phyloP scores from a whole-genome alignment of 2,888 invertebrate genomes.

The Ennomos erosarius region DNA sequence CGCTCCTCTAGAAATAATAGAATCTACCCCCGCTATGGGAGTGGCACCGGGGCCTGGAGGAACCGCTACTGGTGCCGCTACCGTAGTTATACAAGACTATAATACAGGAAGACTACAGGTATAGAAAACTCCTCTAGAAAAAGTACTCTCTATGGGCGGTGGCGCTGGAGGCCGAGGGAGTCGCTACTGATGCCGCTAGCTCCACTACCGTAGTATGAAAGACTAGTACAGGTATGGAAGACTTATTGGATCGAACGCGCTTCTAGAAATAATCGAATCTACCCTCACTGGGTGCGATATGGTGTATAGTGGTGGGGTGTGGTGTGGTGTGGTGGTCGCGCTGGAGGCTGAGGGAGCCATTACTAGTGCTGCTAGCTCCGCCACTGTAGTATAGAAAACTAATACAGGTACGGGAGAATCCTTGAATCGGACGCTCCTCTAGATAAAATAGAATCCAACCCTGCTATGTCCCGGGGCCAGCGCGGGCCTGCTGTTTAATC shows the following conservation, averaged over 20 bases:
- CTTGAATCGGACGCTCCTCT: too few relatives aligned
- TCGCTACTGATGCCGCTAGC: conserved; percentile 82
- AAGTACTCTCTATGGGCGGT: conserved; percentile 46
- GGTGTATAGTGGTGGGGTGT: too few relatives aligned
- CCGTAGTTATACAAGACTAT: conserved; percentile 49
- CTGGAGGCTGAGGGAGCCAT: conserved; percentile 69
- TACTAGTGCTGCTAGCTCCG: conserved; percentile 83
- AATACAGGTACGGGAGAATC: too few relatives aligned
- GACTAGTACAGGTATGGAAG: too few relatives aligned
- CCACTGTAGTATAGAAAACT: conserved; percentile 58
- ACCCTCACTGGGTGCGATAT: conserved; percentile 24
- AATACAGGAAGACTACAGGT: too few relatives aligned
- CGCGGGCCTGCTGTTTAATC: too few relatives aligned
- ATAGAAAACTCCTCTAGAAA: conserved; percentile 63
- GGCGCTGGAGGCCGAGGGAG: conserved; percentile 65
- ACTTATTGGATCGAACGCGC: conserved; percentile 70
- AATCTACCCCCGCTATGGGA: too few relatives aligned
- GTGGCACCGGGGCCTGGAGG: too few relatives aligned
- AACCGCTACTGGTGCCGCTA: conserved; percentile 80
- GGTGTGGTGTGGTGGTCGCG: conserved; percentile 50
- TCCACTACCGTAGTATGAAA: conserved; percentile 66
- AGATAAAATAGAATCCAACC: too few relatives aligned
- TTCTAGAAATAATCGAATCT: conserved; percentile 55
- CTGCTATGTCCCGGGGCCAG: too few relatives aligned
- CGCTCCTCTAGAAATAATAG: conserved; percentile 60